Evolutionary conservation across 2,797 vertebrate genomes (phyloP).

Genomic region (Acipenser ruthenus): DNA sequence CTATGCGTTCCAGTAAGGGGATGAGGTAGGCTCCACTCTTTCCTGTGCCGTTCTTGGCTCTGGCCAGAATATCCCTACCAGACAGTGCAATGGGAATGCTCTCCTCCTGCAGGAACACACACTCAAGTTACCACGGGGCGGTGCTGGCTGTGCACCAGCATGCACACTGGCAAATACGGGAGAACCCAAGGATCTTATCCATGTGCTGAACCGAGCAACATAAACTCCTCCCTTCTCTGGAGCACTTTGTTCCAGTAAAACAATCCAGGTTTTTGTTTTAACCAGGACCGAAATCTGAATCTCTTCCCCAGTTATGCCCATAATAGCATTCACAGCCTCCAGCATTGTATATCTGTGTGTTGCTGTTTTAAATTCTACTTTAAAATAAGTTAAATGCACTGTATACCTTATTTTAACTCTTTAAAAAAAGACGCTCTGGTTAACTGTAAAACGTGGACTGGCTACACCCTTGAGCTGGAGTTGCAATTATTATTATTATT

Average conservation of each 20-base stretch:
- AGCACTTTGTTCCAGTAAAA: background rate
- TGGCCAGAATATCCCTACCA: slow-evolving; percentile 97
- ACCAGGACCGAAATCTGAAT: no score
- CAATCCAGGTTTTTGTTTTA: background rate
- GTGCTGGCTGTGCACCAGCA: slow-evolving; percentile 9
- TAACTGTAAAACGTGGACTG: no score
- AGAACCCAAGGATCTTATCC: no score
- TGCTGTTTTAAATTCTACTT: no score
- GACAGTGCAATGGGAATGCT: slow-evolving; percentile 99
- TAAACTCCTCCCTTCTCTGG: no score
- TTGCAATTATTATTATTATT: no score
- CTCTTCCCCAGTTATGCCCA: no score
- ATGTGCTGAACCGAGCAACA: no score
- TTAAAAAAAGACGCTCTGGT: background rate
- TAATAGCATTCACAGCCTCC: no score
- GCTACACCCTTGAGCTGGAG: background rate
- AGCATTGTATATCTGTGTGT: no score
- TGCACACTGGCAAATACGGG: background rate
- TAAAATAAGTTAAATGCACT: no score
- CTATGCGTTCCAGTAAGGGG: slow-evolving; percentile 99
- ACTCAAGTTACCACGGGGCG: slow-evolving; percentile 26
- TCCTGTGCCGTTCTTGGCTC: slow-evolving; percentile 98
- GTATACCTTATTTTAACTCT: no score
- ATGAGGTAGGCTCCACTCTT: slow-evolving; percentile 99
- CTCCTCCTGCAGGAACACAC: slow-evolving; percentile 73